Percentiles rank a stretch among this genome's conserved stretches.
phyloP scores from a whole-genome alignment of 2,113 vertebrate genomes.

The Dromaius novaehollandiae region DNA sequence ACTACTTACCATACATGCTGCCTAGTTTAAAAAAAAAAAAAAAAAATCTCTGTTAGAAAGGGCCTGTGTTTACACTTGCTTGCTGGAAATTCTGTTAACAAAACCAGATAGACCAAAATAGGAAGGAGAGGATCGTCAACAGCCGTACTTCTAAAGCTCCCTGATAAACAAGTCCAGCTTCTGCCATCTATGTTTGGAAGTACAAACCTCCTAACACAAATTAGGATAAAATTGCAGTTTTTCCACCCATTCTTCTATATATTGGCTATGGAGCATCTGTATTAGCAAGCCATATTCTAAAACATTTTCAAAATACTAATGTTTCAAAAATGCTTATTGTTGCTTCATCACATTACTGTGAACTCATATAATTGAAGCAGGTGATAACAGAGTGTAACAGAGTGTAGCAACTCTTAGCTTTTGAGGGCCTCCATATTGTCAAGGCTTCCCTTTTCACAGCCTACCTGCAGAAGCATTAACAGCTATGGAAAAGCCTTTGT shows the following conservation, averaged over 20 bases:
- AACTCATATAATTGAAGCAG: neutral
- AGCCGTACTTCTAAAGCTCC: neutral
- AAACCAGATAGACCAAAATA: neutral
- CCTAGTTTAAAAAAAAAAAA: neutral
- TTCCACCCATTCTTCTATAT: neutral
- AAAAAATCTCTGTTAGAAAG: neutral
- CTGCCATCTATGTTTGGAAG: neutral
- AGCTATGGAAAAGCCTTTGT: neutral
- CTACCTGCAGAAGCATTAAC: neutral
- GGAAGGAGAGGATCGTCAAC: neutral
- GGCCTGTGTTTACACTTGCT: neutral
- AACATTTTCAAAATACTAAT: neutral
- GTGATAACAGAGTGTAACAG: neutral
- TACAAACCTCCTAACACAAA: neutral
- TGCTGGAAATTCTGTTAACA: neutral
- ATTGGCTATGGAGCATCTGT: neutral
- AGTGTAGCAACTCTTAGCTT: neutral
- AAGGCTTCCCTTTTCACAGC: accelerated
- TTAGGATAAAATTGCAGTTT: neutral
- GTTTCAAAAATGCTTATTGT: neutral
- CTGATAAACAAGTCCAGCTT: neutral
- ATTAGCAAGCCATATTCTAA: neutral
- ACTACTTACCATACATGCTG: neutral
- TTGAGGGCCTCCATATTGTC: neutral
- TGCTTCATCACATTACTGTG: neutral